Percentiles rank a stretch among this genome's conserved stretches.
Conservation (phyloP, 2,888 invertebrate genomes). For the Synanthedon vespiformis region DNA sequence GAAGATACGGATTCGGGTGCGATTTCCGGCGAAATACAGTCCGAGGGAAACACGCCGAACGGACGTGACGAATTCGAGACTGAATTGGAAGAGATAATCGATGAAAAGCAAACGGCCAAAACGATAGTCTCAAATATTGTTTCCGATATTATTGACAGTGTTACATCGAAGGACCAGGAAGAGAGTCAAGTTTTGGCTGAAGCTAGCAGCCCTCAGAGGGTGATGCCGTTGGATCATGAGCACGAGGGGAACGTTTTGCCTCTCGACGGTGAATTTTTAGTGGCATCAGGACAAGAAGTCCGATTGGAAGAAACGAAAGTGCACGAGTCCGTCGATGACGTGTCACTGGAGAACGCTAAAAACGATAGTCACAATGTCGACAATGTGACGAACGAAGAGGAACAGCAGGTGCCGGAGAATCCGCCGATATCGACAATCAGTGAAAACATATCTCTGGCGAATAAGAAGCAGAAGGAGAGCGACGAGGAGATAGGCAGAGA, state of each 20-base stretch:
- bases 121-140: slow-evolving; percentile 46
- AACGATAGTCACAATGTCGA: slow-evolving; percentile 46
- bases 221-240: slow-evolving; percentile 42
- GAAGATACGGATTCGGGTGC: slow-evolving; percentile 63
- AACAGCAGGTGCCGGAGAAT: slow-evolving; percentile 66
- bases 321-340: slow-evolving; percentile 15
- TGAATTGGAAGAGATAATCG: slow-evolving; percentile 50
- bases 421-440: slow-evolving; percentile 80
- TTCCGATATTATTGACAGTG: slow-evolving; percentile 39
- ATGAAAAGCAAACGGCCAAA: slow-evolving; percentile 42
- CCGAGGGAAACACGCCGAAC: slow-evolving; percentile 61
- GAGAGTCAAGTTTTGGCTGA: slow-evolving; percentile 12
- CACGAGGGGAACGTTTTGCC: slow-evolving; percentile 59
- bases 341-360: slow-evolving; percentile 40
- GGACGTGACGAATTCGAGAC: slow-evolving; percentile 57
- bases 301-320: slow-evolving; percentile 14
- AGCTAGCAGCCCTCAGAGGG: slow-evolving; percentile 33
- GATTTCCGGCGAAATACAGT: slow-evolving; percentile 54
- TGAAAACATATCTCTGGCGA: slow-evolving; percentile 73
- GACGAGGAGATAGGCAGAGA: slow-evolving; percentile 46
- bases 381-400: slow-evolving; percentile 29
- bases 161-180: slow-evolving; percentile 31
- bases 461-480: slow-evolving; percentile 43
- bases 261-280: slow-evolving; percentile 55
- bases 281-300: slow-evolving; percentile 26